Evolutionary conservation across 1,140 invertebrate genomes (phyloP).

Genomic region (Acromyrmex charruanus): DNA sequence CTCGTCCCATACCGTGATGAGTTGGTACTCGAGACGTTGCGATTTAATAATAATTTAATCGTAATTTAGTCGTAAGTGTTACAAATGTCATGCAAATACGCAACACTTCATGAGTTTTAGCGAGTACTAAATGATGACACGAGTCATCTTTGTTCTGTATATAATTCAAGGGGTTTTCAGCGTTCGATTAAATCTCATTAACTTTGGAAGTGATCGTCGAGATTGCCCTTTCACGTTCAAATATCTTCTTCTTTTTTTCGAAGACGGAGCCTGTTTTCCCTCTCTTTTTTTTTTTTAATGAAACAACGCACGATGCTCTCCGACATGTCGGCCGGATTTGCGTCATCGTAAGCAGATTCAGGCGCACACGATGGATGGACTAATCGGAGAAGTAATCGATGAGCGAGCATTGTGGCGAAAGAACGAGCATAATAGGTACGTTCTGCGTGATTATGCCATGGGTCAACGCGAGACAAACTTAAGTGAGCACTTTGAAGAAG

Average conservation of each 20-base stretch:
- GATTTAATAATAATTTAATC: not conserved
- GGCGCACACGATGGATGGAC: constrained; percentile 52
- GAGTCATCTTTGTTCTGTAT: too few species aligned
- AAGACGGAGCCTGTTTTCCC: not conserved
- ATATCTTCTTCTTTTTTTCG: not conserved
- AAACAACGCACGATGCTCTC: not conserved
- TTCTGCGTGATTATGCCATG: constrained; percentile 52
- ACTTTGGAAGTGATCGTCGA: not conserved
- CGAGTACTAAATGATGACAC: too few species aligned
- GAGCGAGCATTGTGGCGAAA: constrained; percentile 38
- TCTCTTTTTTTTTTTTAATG: not conserved
- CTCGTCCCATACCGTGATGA: not conserved
- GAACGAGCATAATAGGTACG: constrained; percentile 29
- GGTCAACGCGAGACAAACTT: constrained; percentile 36
- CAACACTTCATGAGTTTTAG: not conserved
- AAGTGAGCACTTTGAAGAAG: not conserved
- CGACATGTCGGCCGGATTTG: constrained; percentile 34
- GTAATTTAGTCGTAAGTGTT: not conserved
- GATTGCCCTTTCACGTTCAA: not conserved
- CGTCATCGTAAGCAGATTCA: constrained; percentile 54
- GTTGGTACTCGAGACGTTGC: not conserved
- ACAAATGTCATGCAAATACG: not conserved
- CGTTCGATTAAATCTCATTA: not conserved
- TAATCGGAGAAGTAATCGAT: constrained; percentile 57
- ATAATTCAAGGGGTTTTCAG: not conserved